Conservation (phyloP, 2,797 vertebrate species). For the Molossus alvarezi region DNA sequence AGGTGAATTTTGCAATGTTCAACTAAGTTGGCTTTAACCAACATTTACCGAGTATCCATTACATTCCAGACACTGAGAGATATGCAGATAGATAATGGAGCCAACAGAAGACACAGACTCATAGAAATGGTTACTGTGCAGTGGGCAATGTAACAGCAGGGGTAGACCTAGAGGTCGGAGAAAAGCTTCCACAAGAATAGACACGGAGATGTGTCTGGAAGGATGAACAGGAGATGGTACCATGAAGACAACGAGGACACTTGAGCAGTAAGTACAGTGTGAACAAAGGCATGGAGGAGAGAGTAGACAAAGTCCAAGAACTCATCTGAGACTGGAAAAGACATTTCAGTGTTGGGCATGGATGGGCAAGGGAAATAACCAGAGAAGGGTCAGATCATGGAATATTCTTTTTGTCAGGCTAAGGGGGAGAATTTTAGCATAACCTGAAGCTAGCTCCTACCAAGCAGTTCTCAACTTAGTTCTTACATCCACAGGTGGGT, state of each 20-base stretch:
- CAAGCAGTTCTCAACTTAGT: neutral
- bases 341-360: neutral
- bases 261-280: fast-evolving
- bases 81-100: neutral
- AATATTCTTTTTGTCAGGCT: neutral
- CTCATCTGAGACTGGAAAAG: neutral
- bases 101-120: neutral
- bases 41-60: neutral
- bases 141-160: neutral
- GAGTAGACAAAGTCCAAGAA: neutral
- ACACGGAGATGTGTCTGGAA: neutral
- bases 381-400: neutral
- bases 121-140: neutral
- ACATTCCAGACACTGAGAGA: neutral
- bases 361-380: neutral
- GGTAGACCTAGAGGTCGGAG: fast-evolving
- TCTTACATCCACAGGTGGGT: fast-evolving
- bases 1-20: neutral
- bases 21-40: neutral
- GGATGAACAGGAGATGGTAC: neutral
- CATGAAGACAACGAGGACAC: neutral
- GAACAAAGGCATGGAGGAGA: neutral
- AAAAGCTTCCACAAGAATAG: neutral
- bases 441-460: neutral
- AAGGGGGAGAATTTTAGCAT: neutral